These are phyloP conservation scores for Motacilla tschutschensis DNA, from an alignment of 2,113 vertebrate genomes.

Conservation along the genomic window DNA sequence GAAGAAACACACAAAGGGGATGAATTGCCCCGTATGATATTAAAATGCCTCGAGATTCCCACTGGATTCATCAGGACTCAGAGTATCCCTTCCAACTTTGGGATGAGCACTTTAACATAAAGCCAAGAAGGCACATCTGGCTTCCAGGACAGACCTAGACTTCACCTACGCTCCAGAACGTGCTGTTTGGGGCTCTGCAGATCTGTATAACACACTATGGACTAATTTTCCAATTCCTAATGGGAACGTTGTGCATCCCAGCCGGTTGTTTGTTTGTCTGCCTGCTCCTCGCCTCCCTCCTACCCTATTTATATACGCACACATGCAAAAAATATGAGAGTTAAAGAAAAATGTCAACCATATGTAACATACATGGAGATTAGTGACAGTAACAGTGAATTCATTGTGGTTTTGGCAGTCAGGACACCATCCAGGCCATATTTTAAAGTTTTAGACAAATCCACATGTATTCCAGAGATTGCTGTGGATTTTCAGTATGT, in stretches of 20 bases:
- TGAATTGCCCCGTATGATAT: fast-evolving
- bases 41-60: neutral
- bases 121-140: neutral
- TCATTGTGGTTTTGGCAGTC: constrained; percentile 63
- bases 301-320: constrained; percentile 41
- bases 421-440: constrained; percentile 52
- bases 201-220: neutral
- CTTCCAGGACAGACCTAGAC: neutral
- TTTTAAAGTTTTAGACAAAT: constrained; percentile 61
- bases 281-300: constrained; percentile 41
- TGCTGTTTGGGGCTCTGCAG: neutral
- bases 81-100: neutral
- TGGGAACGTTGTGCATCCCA: constrained; percentile 34
- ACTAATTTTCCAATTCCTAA: constrained; percentile 18
- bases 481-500: constrained; percentile 55
- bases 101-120: neutral
- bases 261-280: constrained; percentile 58
- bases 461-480: constrained; percentile 58
- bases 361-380: constrained; percentile 58
- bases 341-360: constrained; percentile 61
- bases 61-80: neutral
- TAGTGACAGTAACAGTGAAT: constrained; percentile 53
- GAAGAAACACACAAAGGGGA: neutral
- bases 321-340: constrained; percentile 50
- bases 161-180: neutral